Conservation (phyloP, 1,140 invertebrate species). For the Globodera rostochiensis region DNA sequence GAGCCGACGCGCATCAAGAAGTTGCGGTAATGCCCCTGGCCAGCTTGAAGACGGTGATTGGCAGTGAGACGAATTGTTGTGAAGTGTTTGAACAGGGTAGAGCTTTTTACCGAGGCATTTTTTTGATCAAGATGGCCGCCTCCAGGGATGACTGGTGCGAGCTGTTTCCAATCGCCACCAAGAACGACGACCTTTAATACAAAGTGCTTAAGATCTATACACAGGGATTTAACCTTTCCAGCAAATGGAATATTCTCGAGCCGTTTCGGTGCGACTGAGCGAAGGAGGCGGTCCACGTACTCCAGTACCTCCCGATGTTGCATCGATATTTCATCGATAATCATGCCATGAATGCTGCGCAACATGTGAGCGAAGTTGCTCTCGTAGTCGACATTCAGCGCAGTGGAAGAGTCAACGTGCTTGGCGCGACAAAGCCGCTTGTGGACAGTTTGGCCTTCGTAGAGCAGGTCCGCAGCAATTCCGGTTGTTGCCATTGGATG, state of each 20-base stretch:
- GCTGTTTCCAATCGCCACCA: conserved; percentile 13
- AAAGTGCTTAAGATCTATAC: not conserved
- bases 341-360: not conserved
- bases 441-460: not conserved
- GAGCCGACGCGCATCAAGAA: too few species aligned
- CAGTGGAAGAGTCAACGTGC: not conserved
- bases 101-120: too few species aligned
- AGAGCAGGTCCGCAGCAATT: not conserved
- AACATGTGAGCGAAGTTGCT: not conserved
- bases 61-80: too few species aligned
- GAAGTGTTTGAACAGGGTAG: not conserved
- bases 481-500: not conserved
- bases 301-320: not conserved
- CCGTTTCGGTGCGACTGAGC: not conserved
- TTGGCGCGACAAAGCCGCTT: not conserved
- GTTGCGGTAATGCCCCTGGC: too few species aligned
- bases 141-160: not conserved
- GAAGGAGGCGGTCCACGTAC: conserved; percentile 1
- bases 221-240: not conserved
- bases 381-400: not conserved
- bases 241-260: not conserved
- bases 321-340: not conserved
- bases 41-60: too few species aligned
- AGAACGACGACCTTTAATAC: not conserved
- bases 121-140: too few species aligned